phyloP scores from a whole-genome alignment of 1,140 invertebrate species.

The Halesus radiatus region DNA sequence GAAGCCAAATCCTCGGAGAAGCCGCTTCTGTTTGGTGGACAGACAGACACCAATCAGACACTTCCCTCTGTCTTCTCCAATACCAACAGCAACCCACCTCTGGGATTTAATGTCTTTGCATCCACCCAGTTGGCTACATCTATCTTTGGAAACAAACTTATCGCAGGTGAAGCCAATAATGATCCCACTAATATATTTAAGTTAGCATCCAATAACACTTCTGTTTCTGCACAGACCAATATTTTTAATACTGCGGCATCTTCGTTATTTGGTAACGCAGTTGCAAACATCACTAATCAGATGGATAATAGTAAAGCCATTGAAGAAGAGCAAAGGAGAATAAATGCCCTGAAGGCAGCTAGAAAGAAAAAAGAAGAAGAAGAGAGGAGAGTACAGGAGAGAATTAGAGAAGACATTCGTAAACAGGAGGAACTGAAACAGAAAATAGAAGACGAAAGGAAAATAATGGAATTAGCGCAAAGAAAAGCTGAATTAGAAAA shows the following conservation, averaged over 20 bases:
- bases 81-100: too few species aligned
- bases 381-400: slow-evolving; percentile 61
- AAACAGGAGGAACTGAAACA: slow-evolving; percentile 63
- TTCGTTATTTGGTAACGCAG: slow-evolving; percentile 49
- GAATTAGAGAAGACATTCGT: slow-evolving; percentile 60
- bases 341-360: slow-evolving; percentile 57
- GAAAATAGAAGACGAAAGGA: slow-evolving; percentile 64
- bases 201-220: background rate
- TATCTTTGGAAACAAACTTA: slow-evolving; percentile 27
- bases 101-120: slow-evolving; percentile 8
- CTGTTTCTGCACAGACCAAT: slow-evolving; percentile 20
- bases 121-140: background rate
- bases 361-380: slow-evolving; percentile 60
- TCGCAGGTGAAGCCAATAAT: background rate
- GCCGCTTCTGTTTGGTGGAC: slow-evolving; percentile 31
- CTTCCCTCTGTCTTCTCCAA: background rate
- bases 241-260: slow-evolving; percentile 32
- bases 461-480: slow-evolving; percentile 58
- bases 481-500: slow-evolving; percentile 54
- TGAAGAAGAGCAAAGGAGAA: slow-evolving; percentile 44
- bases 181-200: slow-evolving; percentile 26
- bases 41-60: slow-evolving; percentile 35
- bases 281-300: slow-evolving; percentile 21
- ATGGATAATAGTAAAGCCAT: slow-evolving; percentile 49
- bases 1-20: background rate